phyloP scores from a whole-genome alignment of 2,797 vertebrate genomes.

The Ara ararauna region DNA sequence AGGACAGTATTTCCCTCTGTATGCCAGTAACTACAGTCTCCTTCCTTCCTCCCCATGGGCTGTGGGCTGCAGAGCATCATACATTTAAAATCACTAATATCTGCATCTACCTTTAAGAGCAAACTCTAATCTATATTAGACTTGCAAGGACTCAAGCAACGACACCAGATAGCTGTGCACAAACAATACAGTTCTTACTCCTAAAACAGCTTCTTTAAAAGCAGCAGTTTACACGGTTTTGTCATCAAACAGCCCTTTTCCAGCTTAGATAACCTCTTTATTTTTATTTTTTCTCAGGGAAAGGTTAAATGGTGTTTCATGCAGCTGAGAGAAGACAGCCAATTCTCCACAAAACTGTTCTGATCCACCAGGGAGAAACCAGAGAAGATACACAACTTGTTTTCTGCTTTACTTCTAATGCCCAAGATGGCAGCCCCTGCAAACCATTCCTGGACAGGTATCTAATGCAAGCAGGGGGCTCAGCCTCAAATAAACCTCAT shows the following conservation, averaged over 20 bases:
- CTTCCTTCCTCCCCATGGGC: neutral
- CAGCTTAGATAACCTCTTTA: neutral
- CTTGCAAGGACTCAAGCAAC: neutral
- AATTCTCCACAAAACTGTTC: neutral
- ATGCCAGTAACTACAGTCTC: neutral
- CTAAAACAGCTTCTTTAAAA: conserved; percentile 13
- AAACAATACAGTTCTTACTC: neutral
- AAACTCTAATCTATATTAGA: neutral
- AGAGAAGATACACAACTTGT: neutral
- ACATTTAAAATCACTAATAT: neutral
- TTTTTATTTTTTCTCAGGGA: neutral
- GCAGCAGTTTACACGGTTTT: neutral
- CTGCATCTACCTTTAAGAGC: neutral
- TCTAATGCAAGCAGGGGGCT: neutral
- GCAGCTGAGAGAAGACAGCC: neutral
- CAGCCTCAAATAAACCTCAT: neutral
- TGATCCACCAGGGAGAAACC: neutral
- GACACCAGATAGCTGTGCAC: neutral
- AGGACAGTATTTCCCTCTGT: neutral
- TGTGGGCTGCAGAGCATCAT: neutral
- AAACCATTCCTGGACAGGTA: neutral
- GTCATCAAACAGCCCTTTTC: conserved; percentile 20
- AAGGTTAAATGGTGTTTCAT: neutral
- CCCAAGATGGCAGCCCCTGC: neutral
- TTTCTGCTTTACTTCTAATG: neutral